Evolutionary conservation across 2,888 invertebrate species (phyloP), one percentile per base, ranked within the genome.

Genomic region (Lamellibrachia satsuma): DNA sequence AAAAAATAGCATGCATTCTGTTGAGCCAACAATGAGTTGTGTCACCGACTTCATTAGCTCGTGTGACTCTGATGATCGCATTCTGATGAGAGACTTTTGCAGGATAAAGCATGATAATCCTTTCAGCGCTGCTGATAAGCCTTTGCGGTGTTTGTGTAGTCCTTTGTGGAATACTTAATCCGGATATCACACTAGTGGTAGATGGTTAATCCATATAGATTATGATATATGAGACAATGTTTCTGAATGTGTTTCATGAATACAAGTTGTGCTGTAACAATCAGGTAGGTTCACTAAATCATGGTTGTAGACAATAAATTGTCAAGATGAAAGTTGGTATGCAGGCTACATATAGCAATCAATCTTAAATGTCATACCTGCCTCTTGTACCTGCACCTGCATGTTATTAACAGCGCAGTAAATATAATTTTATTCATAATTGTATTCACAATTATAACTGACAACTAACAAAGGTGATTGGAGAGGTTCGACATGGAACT

Each of bases 1-100:
- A 39, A 39, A 39, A 39, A 39, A 39, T 0, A 39, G 39, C 0
- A 15, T 75, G 75, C 22, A 75, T 15, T 75, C 75, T 75, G 75
- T n/a, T 75, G 75, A 75, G 75, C 22, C 75, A 75, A 39, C n/a
- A n/a, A 75, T 75, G 75, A n/a, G 22, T 75, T 75, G 6, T 75
- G 75, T 75, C 22, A 75, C 75, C n/a, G 75, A 75, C 75, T 75
- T 75, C 75, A 22, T 75, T 75, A 75, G 75, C n/a, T 75, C 75
- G 6, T 75, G 6, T 75, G 15, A 75, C 75, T 75, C 22, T 75
- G 4, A 15, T 75, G 75, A 75, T 75, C 75, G 75, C n/a, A 75
- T 75, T 75, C 75, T 75, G 75, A 75, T 75, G 75, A 75, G 75
- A 75, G 75, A 75, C 75, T 6, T n/a, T 75, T 6, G 75, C 75